A percentile compares a stretch with the other conserved stretches of the same genome.
These are phyloP conservation scores for Eupsittula cactorum DNA, from an alignment of 2,113 vertebrate genomes.

Conservation along the genomic window DNA sequence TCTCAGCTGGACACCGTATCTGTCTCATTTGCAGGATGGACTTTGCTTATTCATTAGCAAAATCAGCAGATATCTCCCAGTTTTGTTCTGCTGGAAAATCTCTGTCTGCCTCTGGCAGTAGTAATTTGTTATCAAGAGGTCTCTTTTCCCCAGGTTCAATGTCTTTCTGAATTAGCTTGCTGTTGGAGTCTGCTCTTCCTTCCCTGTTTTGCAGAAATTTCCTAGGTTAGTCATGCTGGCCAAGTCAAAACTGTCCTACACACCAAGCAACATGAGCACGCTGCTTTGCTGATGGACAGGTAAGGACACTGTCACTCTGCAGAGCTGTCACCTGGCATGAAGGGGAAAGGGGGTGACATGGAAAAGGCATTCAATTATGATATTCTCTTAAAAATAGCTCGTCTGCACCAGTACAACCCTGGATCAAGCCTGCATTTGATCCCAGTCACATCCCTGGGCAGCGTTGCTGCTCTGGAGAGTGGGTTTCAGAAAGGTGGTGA, in stretches of 20 bases:
- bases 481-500: neutral
- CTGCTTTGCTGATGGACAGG: neutral
- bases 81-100: neutral
- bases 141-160: neutral
- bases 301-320: neutral
- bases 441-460: neutral
- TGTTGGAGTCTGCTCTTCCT: neutral
- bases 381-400: neutral
- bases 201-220: neutral
- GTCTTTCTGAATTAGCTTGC: neutral
- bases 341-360: neutral
- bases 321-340: neutral
- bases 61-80: neutral
- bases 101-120: neutral
- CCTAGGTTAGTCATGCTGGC: neutral
- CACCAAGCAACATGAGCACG: neutral
- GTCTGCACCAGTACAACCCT: neutral
- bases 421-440: neutral
- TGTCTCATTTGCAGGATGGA: neutral
- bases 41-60: neutral
- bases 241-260: neutral
- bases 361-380: neutral
- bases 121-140: neutral
- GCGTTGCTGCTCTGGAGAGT: neutral
- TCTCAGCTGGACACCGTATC: neutral